Evolutionary conservation across 2,888 invertebrate species (phyloP), one percentile per base, ranked within the genome.

Genomic region (Oscheius sp.): DNA sequence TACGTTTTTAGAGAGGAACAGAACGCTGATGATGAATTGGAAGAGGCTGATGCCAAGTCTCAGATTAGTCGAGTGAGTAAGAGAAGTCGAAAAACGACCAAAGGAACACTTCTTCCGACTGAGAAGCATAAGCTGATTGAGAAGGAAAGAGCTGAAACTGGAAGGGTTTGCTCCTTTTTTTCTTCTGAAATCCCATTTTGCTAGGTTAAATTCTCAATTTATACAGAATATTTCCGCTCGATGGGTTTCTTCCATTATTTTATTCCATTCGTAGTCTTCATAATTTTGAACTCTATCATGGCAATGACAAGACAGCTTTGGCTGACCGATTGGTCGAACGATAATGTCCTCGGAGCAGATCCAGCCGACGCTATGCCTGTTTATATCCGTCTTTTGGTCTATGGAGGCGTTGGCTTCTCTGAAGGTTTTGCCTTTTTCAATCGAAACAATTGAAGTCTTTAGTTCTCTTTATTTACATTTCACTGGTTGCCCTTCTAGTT

Each of bases 311-410:
- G 85, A 53, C 81, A 80, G 64, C 66, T 85, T 17, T 85, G 85
- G 85, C 73, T 85, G n/a, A 81, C 84, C 33, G 79, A 74, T 29
- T 85, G 85, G 80, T 85, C 85, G 2, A 82, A 85, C 65, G 85
- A 82, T 42, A 83, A 83, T 52, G 73, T 73, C 6, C 66, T 72
- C 45, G 52, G 71, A 10, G 57, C 63, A 5, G 69, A 72, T 69
- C 71, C 76, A 10, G 67, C 27, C 12, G 52, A 69, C 29, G 55
- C 67, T 15, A 66, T 75, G 70, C 70, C 80, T 2, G 70, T 85
- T 23, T 70, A 70, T 2, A 45, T 71, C 5, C 73, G 85, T 53
- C 69, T 85, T 8, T 74, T 76, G n/a, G 79, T 85, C 23, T 85
- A 82, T 65, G 82, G 83, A 0, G 75, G 65, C 2, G 64, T 85